These are phyloP conservation scores for Galeruca laticollis DNA, from an alignment of 2,888 invertebrate genomes.

Conservation along the genomic window DNA sequence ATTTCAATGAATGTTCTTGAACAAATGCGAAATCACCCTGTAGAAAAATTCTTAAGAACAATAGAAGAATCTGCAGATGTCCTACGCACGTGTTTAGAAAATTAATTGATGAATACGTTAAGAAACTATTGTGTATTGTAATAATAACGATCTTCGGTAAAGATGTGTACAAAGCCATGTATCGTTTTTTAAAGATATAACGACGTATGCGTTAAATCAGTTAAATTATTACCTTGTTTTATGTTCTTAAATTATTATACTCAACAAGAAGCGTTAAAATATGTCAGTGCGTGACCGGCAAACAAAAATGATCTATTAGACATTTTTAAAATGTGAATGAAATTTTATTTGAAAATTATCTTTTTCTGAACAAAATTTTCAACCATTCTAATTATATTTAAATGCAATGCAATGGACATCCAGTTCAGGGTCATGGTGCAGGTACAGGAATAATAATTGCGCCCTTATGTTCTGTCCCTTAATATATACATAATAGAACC, in stretches of 20 bases:
- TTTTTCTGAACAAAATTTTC: too few relatives aligned
- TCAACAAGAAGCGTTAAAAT: background rate
- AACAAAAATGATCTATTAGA: background rate
- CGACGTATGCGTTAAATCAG: too few relatives aligned
- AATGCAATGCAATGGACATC: too few relatives aligned
- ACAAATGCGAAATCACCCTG: background rate
- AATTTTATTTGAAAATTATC: background rate
- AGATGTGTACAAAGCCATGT: background rate
- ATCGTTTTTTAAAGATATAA: background rate
- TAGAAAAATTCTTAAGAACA: constrained; percentile 19
- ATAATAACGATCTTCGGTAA: constrained; percentile 14
- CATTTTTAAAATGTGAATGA: background rate
- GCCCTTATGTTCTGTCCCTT: too few relatives aligned
- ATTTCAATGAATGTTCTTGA: too few relatives aligned
- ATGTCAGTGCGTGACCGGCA: background rate
- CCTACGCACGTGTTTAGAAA: constrained; percentile 35
- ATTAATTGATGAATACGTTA: constrained; percentile 33
- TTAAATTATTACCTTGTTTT: constrained; percentile 9
- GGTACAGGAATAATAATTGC: too few relatives aligned
- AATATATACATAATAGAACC: too few relatives aligned
- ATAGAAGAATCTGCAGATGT: constrained; percentile 35
- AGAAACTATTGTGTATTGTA: constrained; percentile 31
- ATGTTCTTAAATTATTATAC: background rate
- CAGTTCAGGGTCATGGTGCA: too few relatives aligned
- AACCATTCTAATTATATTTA: too few relatives aligned